Evolutionary conservation across 2,113 vertebrate genomes (phyloP).

Genomic region (Elaphurus davidianus): DNA sequence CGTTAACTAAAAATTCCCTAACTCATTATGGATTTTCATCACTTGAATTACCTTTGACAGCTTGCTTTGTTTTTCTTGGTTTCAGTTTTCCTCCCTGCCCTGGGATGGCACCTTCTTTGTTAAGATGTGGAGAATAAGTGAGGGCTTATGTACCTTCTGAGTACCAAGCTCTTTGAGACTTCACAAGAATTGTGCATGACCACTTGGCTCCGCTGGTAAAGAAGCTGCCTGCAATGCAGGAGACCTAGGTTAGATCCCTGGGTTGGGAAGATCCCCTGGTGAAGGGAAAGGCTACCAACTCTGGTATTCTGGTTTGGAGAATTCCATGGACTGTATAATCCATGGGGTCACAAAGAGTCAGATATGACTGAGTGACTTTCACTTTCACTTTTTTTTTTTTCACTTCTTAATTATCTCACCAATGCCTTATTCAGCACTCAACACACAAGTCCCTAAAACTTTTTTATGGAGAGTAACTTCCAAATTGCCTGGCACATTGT

Average conservation of each 20-base stretch:
- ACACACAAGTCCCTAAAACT: neutral
- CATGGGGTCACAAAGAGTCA: neutral
- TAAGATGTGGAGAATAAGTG: neutral
- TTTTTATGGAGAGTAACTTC: neutral
- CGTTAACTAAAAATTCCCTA: neutral
- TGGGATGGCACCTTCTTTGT: neutral
- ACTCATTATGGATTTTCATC: neutral
- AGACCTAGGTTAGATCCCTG: neutral
- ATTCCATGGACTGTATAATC: neutral
- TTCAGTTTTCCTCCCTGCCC: neutral
- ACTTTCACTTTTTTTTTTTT: neutral
- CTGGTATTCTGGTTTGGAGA: neutral
- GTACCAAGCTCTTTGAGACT: neutral
- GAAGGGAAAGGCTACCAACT: neutral
- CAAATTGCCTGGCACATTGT: neutral
- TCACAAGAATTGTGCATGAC: neutral
- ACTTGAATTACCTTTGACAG: neutral
- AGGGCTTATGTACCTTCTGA: neutral
- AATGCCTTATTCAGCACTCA: neutral
- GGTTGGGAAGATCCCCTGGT: neutral
- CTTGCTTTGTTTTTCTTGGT: neutral
- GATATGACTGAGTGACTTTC: neutral
- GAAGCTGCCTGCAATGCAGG: neutral
- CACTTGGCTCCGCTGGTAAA: neutral
- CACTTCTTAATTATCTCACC: neutral